These are phyloP conservation scores for Oostethus manadensis DNA, from an alignment of 2,113 vertebrate genomes.

Conservation along the genomic window DNA sequence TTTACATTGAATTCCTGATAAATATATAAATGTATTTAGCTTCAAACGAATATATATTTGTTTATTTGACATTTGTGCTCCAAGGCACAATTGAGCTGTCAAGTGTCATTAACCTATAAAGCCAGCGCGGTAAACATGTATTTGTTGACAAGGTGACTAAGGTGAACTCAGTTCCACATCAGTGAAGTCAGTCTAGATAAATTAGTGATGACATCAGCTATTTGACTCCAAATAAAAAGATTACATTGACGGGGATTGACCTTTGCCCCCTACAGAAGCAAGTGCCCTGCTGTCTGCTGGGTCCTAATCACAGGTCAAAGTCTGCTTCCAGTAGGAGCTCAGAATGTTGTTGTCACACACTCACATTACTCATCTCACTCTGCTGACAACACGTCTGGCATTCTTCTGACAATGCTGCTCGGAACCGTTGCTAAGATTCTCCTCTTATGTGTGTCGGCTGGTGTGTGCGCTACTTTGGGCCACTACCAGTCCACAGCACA, in stretches of 20 bases:
- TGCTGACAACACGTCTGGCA: constrained; percentile 20
- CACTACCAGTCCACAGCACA: constrained; percentile 18
- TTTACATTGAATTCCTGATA: not conserved
- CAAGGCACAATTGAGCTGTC: not conserved
- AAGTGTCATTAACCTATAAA: no score
- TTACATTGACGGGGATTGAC: constrained; percentile 52
- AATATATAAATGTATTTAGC: not conserved
- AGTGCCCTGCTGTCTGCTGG: constrained; percentile 65
- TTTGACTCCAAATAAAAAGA: constrained; percentile 19
- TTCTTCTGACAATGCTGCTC: constrained; percentile 50
- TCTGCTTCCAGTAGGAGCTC: constrained; percentile 45
- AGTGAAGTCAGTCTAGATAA: constrained; percentile 2
- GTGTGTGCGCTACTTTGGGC: constrained; percentile 52
- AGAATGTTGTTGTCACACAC: constrained; percentile 29
- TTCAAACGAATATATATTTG: not conserved
- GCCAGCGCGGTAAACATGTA: no score
- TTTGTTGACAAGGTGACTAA: no score
- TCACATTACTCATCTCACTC: constrained; percentile 32
- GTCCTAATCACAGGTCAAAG: constrained; percentile 73
- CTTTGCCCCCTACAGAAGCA: constrained; percentile 50
- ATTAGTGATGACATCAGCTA: constrained; percentile 9
- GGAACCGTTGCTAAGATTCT: constrained; percentile 46
- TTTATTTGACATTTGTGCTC: not conserved
- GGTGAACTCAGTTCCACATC: no score
- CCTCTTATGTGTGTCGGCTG: constrained; percentile 66